A percentile compares a stretch with the other conserved stretches of the same genome.
phyloP scores from a whole-genome alignment of 2,113 vertebrate genomes.

The Rhagologus leucostigma region DNA sequence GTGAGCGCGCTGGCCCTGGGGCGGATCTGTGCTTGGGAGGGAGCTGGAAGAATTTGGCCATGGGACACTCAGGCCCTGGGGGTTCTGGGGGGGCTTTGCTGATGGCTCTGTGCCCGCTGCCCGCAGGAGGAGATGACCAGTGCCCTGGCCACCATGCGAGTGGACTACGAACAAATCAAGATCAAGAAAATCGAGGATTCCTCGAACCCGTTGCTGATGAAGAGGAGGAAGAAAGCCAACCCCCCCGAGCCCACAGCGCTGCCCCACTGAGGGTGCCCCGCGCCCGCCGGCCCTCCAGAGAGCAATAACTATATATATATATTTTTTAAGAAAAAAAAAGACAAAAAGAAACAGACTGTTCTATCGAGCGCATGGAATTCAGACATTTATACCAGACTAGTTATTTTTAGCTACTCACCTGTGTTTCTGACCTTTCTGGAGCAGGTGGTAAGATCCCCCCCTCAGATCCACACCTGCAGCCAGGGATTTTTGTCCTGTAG shows the following conservation, averaged over 20 bases:
- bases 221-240: slow-evolving; percentile 90
- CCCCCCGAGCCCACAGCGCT: slow-evolving; percentile 62
- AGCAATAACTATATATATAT: slow-evolving; percentile 83
- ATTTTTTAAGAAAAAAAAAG: slow-evolving; percentile 47
- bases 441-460: slow-evolving; percentile 2
- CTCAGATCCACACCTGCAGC: not conserved
- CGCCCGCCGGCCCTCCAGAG: slow-evolving; percentile 18
- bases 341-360: slow-evolving; percentile 57
- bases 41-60: accelerated
- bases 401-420: slow-evolving; percentile 66
- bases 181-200: slow-evolving; percentile 97
- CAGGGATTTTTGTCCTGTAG: not conserved
- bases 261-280: slow-evolving; percentile 64
- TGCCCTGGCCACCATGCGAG: slow-evolving; percentile 96
- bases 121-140: slow-evolving; percentile 98
- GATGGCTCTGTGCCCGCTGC: not conserved
- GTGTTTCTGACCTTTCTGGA: slow-evolving; percentile 40
- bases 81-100: not conserved
- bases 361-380: slow-evolving; percentile 42
- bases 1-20: accelerated
- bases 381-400: slow-evolving; percentile 67
- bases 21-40: accelerated
- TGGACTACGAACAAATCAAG: slow-evolving; percentile 97
- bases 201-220: slow-evolving; percentile 91
- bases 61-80: not conserved